Base-by-base conservation (phyloP, 2,113 vertebrate species). In the Lycaon pictus region DNA sequence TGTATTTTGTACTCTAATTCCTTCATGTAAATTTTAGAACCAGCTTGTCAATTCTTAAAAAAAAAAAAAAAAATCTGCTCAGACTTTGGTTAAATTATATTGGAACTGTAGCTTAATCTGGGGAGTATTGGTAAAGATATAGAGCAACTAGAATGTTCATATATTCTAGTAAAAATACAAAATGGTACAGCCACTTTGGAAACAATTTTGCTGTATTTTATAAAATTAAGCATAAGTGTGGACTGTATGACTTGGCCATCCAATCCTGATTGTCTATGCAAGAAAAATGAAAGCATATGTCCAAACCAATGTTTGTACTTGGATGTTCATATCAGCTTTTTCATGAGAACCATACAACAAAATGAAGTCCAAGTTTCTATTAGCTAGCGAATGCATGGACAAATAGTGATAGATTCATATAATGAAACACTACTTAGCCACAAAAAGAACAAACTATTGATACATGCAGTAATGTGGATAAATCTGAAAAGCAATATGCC, bases 161-260 rank as follows among this genome's bases (percentile, higher is more conserved):
- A 87, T 67, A 48, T 53, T 76, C 56, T n/a, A 89, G 1, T 92
- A 8, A 89, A 27, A 71, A 94, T 85, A 35, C 16, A 76, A 76
- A 89, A 55, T 85, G 35, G 4, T 56, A 82, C 3, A 27, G 19
- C 11, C 51, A 90, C 22, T 86, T 79, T 91, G 7, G 79, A 95
- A 95, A 86, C 22, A 85, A 94, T 17, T 92, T 86, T 74, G 13
- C 20, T 92, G 20, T 55, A 35, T 35, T 83, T 72, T 95, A 88
- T 72, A 60, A 93, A 93, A 29, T 87, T 67, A 95, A 87, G 77
- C 1, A 56, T 86, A 32, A 0, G 51, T 29, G 80, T 29, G 80
- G 79, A 43, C 5, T 16, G 29, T 81, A 53, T 81, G 10, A 62
- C 17, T 48, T 48, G 65, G 32, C 32, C 56, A 27, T 79, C 27